phyloP scores from a whole-genome alignment of 2,113 vertebrate genomes.

The Atrichornis clamosus region DNA sequence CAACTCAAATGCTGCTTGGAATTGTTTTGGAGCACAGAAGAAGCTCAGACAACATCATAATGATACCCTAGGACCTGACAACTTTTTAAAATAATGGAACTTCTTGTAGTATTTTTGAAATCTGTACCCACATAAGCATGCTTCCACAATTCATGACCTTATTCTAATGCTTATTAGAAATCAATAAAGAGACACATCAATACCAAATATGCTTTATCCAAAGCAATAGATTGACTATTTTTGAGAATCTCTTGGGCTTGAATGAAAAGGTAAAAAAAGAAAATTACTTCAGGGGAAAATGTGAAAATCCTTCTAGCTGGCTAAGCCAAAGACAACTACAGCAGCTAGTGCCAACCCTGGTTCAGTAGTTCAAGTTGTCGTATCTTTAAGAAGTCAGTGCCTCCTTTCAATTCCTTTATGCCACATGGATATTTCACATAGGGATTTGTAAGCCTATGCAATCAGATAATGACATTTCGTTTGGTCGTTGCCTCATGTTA shows the following conservation, averaged over 20 bases:
- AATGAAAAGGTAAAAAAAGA: not conserved
- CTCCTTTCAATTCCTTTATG: not conserved
- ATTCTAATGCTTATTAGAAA: not conserved
- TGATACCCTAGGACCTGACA: not conserved
- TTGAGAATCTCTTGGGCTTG: not conserved
- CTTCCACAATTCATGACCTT: not conserved
- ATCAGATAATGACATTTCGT: not conserved
- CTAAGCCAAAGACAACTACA: not conserved
- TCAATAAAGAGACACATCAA: not conserved
- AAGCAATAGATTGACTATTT: not conserved
- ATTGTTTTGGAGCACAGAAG: not conserved
- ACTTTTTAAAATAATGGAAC: not conserved
- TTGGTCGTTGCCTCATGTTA: not conserved
- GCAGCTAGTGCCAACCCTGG: not conserved
- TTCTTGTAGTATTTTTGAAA: not conserved
- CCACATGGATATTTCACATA: not conserved
- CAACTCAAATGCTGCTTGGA: not conserved
- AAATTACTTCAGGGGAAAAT: not conserved
- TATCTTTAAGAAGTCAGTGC: not conserved
- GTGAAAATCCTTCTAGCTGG: not conserved
- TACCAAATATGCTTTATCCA: not conserved
- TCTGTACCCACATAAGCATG: not conserved
- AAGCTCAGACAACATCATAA: not conserved
- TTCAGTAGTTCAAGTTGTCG: not conserved
- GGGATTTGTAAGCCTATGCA: not conserved